Conservation (phyloP, 2,113 vertebrate species). For the Chlorodrepanis virens region DNA sequence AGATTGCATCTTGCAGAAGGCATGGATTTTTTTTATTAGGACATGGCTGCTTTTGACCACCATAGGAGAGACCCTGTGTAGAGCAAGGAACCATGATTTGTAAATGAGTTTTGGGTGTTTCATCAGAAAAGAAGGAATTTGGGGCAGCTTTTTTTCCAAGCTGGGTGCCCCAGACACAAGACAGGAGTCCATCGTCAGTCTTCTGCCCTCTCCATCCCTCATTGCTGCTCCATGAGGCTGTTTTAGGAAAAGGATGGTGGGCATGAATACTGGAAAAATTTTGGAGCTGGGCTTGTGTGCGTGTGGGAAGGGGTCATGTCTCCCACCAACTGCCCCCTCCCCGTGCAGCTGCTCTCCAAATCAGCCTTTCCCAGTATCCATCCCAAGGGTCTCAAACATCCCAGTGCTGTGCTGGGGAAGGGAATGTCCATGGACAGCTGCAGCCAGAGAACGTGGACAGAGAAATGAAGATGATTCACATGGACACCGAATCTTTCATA, state of each 20-base stretch:
- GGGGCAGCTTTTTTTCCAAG: neutral
- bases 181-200: neutral
- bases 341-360: neutral
- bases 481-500: neutral
- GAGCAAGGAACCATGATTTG: neutral
- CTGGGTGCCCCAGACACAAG: neutral
- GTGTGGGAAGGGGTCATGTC: neutral
- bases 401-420: neutral
- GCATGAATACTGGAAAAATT: neutral
- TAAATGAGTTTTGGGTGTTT: neutral
- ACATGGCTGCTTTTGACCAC: neutral
- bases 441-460: neutral
- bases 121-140: neutral
- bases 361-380: neutral
- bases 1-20: neutral
- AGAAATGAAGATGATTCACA: neutral
- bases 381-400: neutral
- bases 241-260: neutral
- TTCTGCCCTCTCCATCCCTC: neutral
- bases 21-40: fast-evolving
- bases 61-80: fast-evolving
- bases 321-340: neutral
- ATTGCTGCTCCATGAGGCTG: fast-evolving
- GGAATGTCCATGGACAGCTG: neutral
- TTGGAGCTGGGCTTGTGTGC: neutral